phyloP scores from a whole-genome alignment of 2,113 vertebrate genomes.

The Aptenodytes forsteri region DNA sequence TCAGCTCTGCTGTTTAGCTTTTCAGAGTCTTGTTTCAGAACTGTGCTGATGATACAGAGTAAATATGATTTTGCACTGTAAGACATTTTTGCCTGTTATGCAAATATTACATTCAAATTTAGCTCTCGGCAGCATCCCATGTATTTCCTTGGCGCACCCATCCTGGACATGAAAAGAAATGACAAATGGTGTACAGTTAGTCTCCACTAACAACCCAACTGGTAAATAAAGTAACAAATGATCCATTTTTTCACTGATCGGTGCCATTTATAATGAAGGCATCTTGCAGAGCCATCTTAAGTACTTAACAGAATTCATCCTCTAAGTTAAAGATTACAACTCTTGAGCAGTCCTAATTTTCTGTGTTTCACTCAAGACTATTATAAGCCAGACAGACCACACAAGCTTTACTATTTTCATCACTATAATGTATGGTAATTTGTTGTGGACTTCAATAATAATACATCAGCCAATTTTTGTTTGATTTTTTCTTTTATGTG shows the following conservation, averaged over 20 bases:
- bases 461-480: not conserved
- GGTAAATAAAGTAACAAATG: not conserved
- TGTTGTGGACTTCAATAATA: not conserved
- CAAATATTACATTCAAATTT: conserved; percentile 3
- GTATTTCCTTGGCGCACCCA: not conserved
- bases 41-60: not conserved
- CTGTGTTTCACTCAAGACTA: not conserved
- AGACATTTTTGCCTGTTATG: not conserved
- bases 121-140: not conserved
- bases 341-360: not conserved
- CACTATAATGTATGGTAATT: not conserved
- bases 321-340: not conserved
- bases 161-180: not conserved
- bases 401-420: not conserved
- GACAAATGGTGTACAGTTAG: not conserved
- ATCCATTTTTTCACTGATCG: not conserved
- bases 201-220: not conserved
- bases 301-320: not conserved
- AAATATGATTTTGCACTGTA: not conserved
- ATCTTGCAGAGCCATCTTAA: not conserved
- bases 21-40: not conserved
- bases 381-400: not conserved
- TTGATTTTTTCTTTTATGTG: not conserved
- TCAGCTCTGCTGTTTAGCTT: not conserved
- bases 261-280: not conserved